Evolutionary conservation across 2,113 vertebrate genomes (phyloP).

Genomic region (Cinclus cinclus): DNA sequence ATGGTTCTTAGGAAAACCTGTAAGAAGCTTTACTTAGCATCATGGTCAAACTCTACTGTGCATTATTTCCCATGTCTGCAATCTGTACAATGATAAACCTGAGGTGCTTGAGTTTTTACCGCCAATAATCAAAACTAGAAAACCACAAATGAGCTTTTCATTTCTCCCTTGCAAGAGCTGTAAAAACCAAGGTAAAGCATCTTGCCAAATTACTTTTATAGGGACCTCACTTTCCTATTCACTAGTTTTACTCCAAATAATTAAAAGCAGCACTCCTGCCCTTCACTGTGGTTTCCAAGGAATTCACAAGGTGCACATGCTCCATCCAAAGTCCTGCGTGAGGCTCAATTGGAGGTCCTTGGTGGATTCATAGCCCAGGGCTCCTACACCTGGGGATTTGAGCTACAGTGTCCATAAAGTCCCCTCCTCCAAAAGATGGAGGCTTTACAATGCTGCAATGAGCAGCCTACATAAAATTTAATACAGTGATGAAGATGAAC

Average conservation of each 20-base stretch:
- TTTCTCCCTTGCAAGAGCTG: constrained; percentile 22
- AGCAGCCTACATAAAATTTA: neutral
- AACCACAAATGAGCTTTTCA: constrained; percentile 39
- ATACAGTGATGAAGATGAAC: neutral
- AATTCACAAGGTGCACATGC: neutral
- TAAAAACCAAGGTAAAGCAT: constrained; percentile 19
- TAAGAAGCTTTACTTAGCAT: neutral
- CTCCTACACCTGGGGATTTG: neutral
- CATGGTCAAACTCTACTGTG: neutral
- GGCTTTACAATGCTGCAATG: neutral
- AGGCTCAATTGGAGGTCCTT: neutral
- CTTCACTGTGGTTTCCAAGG: neutral
- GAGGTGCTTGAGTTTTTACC: neutral
- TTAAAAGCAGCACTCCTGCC: constrained; percentile 24
- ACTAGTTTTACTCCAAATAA: constrained; percentile 42
- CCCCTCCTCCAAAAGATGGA: neutral
- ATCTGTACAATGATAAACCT: neutral
- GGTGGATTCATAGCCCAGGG: neutral
- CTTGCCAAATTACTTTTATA: constrained; percentile 28
- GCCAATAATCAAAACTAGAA: constrained; percentile 14
- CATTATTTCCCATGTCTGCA: neutral
- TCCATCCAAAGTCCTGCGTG: neutral
- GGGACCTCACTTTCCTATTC: constrained; percentile 23
- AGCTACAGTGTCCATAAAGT: neutral
- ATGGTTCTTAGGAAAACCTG: neutral